Evolutionary conservation across 2,797 vertebrate genomes (phyloP), one percentile per base, ranked within the genome.

Genomic region (Cyclopterus lumpus): DNA sequence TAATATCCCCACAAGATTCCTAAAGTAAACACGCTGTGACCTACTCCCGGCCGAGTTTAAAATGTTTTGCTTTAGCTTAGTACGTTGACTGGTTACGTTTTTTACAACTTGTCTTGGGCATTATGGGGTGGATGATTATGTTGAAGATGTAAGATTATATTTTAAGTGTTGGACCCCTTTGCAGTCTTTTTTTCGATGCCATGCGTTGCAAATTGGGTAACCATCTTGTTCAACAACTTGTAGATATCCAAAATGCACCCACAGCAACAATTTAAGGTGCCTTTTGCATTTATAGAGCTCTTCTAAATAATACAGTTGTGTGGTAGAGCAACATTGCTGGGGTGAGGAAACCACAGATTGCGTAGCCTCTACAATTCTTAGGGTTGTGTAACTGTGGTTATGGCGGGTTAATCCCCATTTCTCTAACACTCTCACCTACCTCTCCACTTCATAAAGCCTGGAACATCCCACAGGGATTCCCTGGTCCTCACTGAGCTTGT

Each of bases 401-500:
- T 16, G 26, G 12, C 12, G 28, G 24, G 51, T 54, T 54, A 54
- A 51, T 51, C 49, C 49, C 49, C 7, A 51, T 22, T 12, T 6
- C n/a, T 18, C 1, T 15, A 5, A 15, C 15, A 44, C 30, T 8
- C 15, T 14, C 32, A 61, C 3, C 3, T 6, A 6, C 53, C 16
- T 10, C 57, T 32, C 48, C 38, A 3, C 40, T 44, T 38, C 20
- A 63, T n/a, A 73, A 59, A 66, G 42, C 62, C 75, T 18, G 49
- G 55, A 8, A 62, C 54, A 63, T 81, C 58, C 63, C 65, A 34
- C 26, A 73, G 71, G 70, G 66, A 62, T 74, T 61, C 30, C 44
- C 68, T 48, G 12, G 10, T 75, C 44, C 36, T 65, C 26, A 15
- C 32, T 77, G 62, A 82, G 51, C 73, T 65, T 1, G 5, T 78